Base-by-base conservation (phyloP, 1,140 invertebrate genomes). In the Trachymyrmex septentrionalis region DNA sequence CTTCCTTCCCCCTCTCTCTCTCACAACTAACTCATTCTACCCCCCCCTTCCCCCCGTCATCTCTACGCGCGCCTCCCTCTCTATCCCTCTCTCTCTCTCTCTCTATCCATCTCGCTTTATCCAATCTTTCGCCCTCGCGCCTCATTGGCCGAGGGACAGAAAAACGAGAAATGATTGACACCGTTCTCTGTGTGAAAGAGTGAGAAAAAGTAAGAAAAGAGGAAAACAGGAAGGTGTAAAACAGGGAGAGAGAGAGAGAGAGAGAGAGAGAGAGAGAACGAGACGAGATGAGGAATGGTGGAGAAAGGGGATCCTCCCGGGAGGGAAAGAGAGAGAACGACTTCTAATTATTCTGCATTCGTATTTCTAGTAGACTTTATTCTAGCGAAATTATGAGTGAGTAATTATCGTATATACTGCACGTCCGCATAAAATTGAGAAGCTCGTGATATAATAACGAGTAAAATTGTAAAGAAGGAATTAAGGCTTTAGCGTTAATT, bases 151-250 rank as follows among this genome's bases (percentile, higher is more conserved):
- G 44, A 53, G 55, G 10, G 59, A 59, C 10, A 38, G 21, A 38
- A 19, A 59, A 53, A 85, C n/a, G 59, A 55, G 44, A 24, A 81
- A 57, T 78, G 67, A 80, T 76, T 75, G 57, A 90, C 64, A 30
- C 21, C 69, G 71, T 24, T 88, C 75, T 88, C 87, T 7, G 2
- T 27, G 21, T 59, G 75, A 89, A 89, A 86, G 64, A 57, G 55
- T 75, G 82, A 88, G 86, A 90, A 86, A 80, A 34, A 14, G 30
- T 21, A 66, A 21, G 19, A 14, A 64, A 50, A 73, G 38, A 44
- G 50, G 63, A 61, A 55, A 53, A 24, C 38, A 69, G 61, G 66
- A 84, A 38, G 12, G 16, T 16, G 63, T 5, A 48, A 19, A 21
- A 73, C 78, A 21, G 38, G 34, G 7, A 24, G 12, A 10, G 38